These are phyloP conservation scores for Lindbergichthys nudifrons DNA, from an alignment of 2,797 vertebrate species.

Conservation along the genomic window DNA sequence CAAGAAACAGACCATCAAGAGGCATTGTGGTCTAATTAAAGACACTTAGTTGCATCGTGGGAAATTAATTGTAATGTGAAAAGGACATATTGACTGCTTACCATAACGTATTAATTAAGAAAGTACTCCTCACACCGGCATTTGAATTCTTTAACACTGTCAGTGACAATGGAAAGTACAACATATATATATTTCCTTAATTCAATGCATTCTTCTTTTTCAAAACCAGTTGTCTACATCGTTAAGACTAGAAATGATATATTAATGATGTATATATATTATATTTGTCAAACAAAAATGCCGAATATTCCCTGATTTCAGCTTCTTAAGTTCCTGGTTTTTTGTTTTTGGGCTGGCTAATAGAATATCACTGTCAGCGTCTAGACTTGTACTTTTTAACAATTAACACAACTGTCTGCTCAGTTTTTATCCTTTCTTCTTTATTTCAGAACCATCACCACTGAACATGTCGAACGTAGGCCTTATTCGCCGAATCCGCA, in stretches of 20 bases:
- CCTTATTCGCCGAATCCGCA: slow-evolving; percentile 15
- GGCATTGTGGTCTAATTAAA: not conserved
- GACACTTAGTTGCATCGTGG: not conserved
- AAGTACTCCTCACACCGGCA: not conserved
- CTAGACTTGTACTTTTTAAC: not conserved
- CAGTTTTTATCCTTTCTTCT: not conserved
- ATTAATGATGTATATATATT: no score
- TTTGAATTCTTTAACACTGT: not conserved
- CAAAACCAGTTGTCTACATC: not conserved
- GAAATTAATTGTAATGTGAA: not conserved
- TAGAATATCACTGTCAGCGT: not conserved
- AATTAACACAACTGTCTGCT: no score
- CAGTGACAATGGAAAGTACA: not conserved
- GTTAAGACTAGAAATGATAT: no score
- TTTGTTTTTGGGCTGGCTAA: not conserved
- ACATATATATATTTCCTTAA: no score
- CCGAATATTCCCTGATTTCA: not conserved
- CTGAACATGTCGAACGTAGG: slow-evolving; percentile 37
- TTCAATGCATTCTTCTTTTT: not conserved
- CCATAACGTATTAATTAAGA: not conserved
- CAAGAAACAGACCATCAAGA: no score
- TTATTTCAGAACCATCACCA: slow-evolving; percentile 14
- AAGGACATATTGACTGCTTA: not conserved
- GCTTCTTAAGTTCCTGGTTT: not conserved
- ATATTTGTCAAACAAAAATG: not conserved